These are phyloP conservation scores for Anas capensis DNA, from an alignment of 2,797 vertebrate genomes.

Conservation along the genomic window DNA sequence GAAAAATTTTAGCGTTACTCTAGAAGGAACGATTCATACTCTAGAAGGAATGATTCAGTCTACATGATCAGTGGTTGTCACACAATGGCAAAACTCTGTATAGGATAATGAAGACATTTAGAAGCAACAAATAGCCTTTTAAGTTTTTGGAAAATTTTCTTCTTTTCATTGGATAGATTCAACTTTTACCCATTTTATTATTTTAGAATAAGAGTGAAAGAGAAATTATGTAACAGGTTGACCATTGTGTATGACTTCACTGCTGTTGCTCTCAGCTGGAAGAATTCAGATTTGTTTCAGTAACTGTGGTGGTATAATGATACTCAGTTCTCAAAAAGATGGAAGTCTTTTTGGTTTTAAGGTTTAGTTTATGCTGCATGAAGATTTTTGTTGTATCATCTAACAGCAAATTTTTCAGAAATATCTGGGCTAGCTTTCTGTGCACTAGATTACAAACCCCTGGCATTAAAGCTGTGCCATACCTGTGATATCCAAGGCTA, in stretches of 20 bases:
- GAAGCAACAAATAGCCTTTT: not conserved
- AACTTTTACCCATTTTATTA: not conserved
- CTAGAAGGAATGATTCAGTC: not conserved
- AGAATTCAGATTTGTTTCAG: not conserved
- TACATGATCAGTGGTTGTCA: not conserved
- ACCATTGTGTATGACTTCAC: not conserved
- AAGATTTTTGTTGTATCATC: not conserved
- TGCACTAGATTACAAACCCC: not conserved
- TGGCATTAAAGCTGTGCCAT: not conserved
- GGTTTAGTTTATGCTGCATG: not conserved
- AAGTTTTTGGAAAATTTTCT: slow-evolving; percentile 12
- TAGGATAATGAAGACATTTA: not conserved
- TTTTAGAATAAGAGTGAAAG: not conserved
- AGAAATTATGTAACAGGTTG: not conserved
- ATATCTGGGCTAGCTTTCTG: not conserved
- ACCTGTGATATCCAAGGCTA: not conserved
- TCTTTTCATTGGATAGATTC: slow-evolving; percentile 41
- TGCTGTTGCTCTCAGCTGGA: not conserved
- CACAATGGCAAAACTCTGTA: not conserved
- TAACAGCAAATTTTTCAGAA: not conserved
- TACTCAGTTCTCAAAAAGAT: not conserved
- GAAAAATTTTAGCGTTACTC: not conserved
- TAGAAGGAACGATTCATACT: not conserved
- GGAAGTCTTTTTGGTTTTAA: not conserved
- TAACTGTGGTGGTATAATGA: not conserved